A percentile compares a stretch with the other conserved stretches of the same genome.
These are phyloP conservation scores for Megathymus violae DNA, from an alignment of 1,140 invertebrate genomes.

Conservation along the genomic window DNA sequence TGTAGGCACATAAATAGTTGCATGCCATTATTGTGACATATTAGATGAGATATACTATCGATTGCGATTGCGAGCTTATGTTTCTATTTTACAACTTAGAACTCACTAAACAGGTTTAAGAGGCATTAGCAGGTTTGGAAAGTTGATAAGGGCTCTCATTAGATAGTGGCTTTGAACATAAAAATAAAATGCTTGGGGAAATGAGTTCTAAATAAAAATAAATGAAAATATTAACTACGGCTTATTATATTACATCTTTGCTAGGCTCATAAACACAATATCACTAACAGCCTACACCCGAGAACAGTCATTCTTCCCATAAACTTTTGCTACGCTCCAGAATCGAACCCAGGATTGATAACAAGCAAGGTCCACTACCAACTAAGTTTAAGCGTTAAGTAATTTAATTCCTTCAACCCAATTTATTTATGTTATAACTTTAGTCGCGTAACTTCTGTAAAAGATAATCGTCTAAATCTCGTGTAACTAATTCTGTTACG, in stretches of 20 bases:
- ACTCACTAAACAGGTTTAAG: slow-evolving; percentile 23
- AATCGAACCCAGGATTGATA: too few species aligned
- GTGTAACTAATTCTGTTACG: slow-evolving; percentile 13
- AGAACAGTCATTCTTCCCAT: too few species aligned
- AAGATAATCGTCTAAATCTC: slow-evolving; percentile 10
- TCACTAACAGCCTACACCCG: too few species aligned
- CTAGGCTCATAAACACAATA: too few species aligned
- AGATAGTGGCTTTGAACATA: too few species aligned
- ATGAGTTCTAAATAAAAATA: not conserved
- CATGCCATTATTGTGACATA: slow-evolving; percentile 28
- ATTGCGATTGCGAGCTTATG: slow-evolving; percentile 11
- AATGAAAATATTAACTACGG: not conserved
- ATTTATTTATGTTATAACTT: not conserved
- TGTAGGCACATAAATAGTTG: slow-evolving; percentile 34
- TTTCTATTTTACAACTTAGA: slow-evolving; percentile 21
- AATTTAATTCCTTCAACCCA: not conserved
- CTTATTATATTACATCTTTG: too few species aligned
- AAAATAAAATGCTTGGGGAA: not conserved
- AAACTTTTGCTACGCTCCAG: too few species aligned
- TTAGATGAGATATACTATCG: slow-evolving; percentile 12
- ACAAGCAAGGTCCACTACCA: too few species aligned
- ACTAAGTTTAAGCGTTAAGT: too few species aligned
- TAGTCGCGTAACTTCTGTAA: not conserved
- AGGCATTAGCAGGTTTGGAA: slow-evolving; percentile 11
- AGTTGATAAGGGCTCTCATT: slow-evolving; percentile 14